These are phyloP conservation scores for Neopipo cinnamomea DNA, from an alignment of 2,113 vertebrate genomes.

Conservation along the genomic window DNA sequence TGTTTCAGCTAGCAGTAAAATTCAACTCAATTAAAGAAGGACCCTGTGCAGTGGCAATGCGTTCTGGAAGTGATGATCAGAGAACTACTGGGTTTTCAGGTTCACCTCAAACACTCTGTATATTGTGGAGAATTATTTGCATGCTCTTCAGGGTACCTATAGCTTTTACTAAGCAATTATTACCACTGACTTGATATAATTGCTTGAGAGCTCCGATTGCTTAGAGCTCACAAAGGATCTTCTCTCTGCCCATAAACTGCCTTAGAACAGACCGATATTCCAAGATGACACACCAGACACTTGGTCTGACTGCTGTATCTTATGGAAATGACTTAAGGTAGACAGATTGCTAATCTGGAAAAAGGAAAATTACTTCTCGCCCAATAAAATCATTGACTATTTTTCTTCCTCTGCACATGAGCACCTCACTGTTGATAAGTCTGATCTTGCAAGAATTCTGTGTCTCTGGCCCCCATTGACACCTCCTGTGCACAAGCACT, in stretches of 20 bases:
- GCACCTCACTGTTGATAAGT: neutral
- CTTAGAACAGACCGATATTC: neutral
- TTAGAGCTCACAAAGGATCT: neutral
- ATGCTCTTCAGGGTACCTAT: neutral
- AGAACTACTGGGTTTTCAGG: neutral
- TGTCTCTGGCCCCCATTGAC: neutral
- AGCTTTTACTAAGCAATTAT: neutral
- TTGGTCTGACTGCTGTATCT: neutral
- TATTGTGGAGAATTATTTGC: neutral
- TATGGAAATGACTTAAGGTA: neutral
- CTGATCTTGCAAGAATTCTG: neutral
- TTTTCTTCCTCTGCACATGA: neutral
- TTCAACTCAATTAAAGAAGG: neutral
- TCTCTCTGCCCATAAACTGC: neutral
- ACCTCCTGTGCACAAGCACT: neutral
- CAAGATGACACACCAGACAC: neutral
- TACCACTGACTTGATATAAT: neutral
- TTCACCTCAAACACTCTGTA: neutral
- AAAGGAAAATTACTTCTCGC: neutral
- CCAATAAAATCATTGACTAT: neutral
- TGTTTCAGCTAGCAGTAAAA: neutral
- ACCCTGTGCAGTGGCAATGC: neutral
- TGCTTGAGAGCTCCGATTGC: neutral
- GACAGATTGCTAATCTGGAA: neutral
- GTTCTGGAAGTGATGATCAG: neutral